Conservation (phyloP, 1,140 invertebrate genomes). For the Sitophilus oryzae region DNA sequence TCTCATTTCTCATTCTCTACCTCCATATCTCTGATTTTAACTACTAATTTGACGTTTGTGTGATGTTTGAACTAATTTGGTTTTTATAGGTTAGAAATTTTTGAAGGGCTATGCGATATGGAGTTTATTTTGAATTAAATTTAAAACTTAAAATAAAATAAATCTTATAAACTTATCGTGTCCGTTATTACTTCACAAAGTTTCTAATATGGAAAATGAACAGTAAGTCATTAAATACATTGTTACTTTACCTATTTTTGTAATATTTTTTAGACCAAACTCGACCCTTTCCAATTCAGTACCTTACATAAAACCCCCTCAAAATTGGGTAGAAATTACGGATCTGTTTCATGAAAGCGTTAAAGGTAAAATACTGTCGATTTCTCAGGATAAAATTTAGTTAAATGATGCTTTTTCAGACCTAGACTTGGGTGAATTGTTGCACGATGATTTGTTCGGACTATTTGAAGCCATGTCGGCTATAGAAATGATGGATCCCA, state of each 20-base stretch:
- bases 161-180: neutral
- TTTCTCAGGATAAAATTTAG: neutral
- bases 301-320: slow-evolving; percentile 2
- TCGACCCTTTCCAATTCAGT: neutral
- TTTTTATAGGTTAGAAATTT: no score
- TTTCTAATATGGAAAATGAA: slow-evolving; percentile 6
- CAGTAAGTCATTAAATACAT: slow-evolving; percentile 1
- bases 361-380: slow-evolving; percentile 52
- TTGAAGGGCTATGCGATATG: no score
- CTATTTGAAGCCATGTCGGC: slow-evolving; percentile 98
- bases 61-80: no score
- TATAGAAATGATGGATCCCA: slow-evolving; percentile 99
- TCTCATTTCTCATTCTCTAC: no score
- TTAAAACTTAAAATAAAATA: no score
- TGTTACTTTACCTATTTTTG: neutral
- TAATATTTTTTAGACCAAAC: slow-evolving; percentile 4
- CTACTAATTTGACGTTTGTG: no score
- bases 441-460: slow-evolving; percentile 84
- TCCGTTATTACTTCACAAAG: neutral
- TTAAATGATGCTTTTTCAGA: slow-evolving; percentile 49
- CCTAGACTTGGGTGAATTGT: slow-evolving; percentile 77
- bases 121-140: no score
- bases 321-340: slow-evolving; percentile 75
- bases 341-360: slow-evolving; percentile 68
- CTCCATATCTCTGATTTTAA: no score